phyloP scores from a whole-genome alignment of 2,797 vertebrate genomes.

The Australoheros facetus region DNA sequence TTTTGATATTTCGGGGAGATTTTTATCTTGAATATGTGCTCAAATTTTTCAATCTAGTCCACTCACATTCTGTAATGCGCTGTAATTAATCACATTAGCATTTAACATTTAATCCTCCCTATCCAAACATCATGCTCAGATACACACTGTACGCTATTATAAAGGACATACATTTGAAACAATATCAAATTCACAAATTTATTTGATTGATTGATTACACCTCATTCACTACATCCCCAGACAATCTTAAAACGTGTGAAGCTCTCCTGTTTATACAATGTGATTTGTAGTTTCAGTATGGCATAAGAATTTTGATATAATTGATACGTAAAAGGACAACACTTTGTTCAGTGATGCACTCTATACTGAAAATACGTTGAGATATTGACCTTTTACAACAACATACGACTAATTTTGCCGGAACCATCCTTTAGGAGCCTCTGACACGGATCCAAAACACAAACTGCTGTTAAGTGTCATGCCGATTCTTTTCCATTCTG shows the following conservation, averaged over 20 bases:
- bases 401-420: constrained; percentile 25
- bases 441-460: constrained; percentile 35
- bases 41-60: background rate
- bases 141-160: background rate
- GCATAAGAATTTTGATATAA: background rate
- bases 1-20: background rate
- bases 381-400: constrained; percentile 39
- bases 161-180: background rate
- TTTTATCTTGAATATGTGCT: background rate
- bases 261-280: constrained; percentile 7
- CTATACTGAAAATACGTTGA: constrained; percentile 9
- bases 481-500: constrained; percentile 54
- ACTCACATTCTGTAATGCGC: background rate
- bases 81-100: background rate
- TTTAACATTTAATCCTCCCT: background rate
- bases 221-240: background rate
- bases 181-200: background rate
- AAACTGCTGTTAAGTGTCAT: constrained; percentile 33
- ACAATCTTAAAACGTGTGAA: background rate
- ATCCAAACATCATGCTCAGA: background rate
- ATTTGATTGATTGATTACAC: background rate
- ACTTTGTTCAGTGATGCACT: constrained; percentile 31
- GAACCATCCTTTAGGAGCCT: constrained; percentile 9
- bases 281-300: constrained; percentile 21
- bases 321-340: constrained; percentile 11